These are phyloP conservation scores for Sebastes aleutianus DNA, from an alignment of 2,797 vertebrate species.

Conservation along the genomic window DNA sequence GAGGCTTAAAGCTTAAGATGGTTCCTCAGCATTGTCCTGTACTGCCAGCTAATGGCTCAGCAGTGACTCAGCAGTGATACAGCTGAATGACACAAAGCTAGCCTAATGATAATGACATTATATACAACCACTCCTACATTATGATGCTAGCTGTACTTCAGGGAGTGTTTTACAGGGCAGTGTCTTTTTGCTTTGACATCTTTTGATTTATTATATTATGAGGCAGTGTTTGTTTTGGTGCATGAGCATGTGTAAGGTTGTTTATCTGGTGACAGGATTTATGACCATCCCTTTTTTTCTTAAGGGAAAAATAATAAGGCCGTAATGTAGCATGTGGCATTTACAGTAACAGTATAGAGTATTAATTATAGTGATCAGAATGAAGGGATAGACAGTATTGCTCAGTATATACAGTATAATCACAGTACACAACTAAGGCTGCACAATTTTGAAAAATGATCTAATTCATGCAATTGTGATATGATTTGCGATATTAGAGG, in stretches of 20 bases:
- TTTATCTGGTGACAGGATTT: background rate
- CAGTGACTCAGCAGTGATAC: conserved; percentile 60
- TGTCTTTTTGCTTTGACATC: background rate
- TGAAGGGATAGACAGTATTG: background rate
- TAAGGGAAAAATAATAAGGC: background rate
- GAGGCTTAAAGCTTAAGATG: background rate
- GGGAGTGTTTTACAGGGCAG: background rate
- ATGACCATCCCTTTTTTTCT: background rate
- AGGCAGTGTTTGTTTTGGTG: background rate
- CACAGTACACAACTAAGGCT: background rate
- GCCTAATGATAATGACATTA: background rate
- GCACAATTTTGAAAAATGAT: too few relatives aligned
- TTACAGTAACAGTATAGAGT: background rate
- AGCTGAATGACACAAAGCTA: conserved; percentile 24
- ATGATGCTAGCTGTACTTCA: background rate
- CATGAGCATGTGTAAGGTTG: background rate
- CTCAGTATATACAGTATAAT: background rate
- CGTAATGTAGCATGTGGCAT: background rate
- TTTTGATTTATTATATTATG: background rate
- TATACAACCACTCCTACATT: background rate
- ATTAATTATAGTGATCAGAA: background rate
- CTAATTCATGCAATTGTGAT: too few relatives aligned
- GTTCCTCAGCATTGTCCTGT: background rate
- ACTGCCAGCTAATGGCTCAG: background rate
- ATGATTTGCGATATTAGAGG: too few relatives aligned